A percentile compares a stretch with the other conserved stretches of the same genome.
phyloP scores from a whole-genome alignment of 2,113 vertebrate genomes.

The Carassius gibelio region DNA sequence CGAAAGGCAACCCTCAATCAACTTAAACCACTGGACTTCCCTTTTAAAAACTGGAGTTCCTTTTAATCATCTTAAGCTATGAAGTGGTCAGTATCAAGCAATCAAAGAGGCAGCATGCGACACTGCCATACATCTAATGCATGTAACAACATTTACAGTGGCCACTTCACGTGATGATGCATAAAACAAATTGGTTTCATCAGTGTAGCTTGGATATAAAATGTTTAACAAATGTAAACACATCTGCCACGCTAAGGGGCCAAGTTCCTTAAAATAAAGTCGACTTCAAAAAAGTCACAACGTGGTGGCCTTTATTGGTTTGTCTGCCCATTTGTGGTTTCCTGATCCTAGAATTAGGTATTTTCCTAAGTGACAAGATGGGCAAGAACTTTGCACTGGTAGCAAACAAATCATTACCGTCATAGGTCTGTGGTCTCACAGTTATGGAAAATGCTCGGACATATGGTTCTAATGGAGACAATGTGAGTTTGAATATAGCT shows the following conservation, averaged over 20 bases:
- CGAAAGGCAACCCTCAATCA: conserved; percentile 23
- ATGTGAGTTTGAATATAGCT: background rate
- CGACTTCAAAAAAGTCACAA: background rate
- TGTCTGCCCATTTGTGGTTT: conserved; percentile 1
- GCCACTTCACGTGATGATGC: conserved; percentile 12
- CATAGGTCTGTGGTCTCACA: background rate
- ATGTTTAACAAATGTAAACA: conserved; percentile 9
- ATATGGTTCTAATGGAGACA: background rate
- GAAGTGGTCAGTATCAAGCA: conserved; percentile 39
- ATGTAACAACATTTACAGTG: conserved; percentile 14
- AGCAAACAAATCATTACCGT: background rate
- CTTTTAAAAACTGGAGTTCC: conserved; percentile 16
- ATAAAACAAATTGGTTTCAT: conserved; percentile 15
- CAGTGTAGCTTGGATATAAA: background rate
- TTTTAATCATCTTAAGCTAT: conserved; percentile 34
- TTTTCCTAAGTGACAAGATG: conserved; percentile 14
- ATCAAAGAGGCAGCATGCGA: conserved; percentile 12
- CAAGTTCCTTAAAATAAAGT: conserved; percentile 2
- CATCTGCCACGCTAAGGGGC: background rate
- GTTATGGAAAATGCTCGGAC: background rate
- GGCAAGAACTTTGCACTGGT: background rate
- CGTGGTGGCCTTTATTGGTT: background rate
- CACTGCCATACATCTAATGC: background rate
- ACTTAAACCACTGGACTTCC: background rate
- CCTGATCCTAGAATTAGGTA: conserved; percentile 4